Conservation (phyloP, 2,797 vertebrate genomes). For the Sphenodon punctatus region DNA sequence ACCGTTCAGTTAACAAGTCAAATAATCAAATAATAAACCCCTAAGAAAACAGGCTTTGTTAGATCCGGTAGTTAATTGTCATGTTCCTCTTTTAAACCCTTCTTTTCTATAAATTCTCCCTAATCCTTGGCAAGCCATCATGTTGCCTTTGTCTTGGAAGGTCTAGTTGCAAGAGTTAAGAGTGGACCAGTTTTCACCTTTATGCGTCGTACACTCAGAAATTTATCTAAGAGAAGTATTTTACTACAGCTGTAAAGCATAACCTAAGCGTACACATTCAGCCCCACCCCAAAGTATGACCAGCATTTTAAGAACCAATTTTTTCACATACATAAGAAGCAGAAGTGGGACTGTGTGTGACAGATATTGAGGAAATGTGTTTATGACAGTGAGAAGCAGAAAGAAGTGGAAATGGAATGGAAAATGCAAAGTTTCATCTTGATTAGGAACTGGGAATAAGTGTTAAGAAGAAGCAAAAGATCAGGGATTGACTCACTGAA, state of each 20-base stretch:
- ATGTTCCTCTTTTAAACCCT: no score
- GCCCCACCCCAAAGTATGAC: background rate
- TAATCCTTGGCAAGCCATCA: no score
- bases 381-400: fast-evolving
- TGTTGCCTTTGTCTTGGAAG: background rate
- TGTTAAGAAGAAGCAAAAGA: background rate
- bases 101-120: no score
- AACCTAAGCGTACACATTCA: fast-evolving
- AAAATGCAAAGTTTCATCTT: background rate
- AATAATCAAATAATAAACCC: no score
- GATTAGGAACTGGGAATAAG: fast-evolving
- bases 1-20: no score
- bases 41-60: no score
- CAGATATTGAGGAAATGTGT: fast-evolving
- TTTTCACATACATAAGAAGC: background rate
- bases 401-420: fast-evolving
- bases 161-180: background rate
- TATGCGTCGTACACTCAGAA: background rate
- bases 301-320: background rate
- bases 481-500: no score
- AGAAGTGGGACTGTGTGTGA: background rate
- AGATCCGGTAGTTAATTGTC: no score
- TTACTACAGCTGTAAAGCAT: fast-evolving
- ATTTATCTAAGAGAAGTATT: background rate
- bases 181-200: background rate